phyloP scores from a whole-genome alignment of 2,113 vertebrate genomes.

The Cavia porcellus region DNA sequence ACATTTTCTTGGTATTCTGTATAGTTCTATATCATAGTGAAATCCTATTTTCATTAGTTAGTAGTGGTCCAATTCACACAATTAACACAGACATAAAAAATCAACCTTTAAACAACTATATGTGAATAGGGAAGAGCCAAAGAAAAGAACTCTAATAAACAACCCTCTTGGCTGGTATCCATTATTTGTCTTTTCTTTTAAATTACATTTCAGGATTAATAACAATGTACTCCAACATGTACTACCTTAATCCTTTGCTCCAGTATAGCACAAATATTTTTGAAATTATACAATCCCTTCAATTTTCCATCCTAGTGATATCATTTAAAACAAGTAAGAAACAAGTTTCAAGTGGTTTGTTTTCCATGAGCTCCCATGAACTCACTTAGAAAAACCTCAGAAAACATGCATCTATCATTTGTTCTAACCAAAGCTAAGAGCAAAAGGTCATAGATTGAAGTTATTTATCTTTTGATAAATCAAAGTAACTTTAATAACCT shows the following conservation, averaged over 20 bases:
- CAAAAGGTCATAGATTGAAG: background rate
- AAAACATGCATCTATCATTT: background rate
- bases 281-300: background rate
- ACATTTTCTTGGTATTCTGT: background rate
- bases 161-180: background rate
- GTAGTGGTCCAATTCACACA: background rate
- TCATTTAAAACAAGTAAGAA: background rate
- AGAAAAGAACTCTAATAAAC: background rate
- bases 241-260: background rate
- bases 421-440: background rate
- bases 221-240: background rate
- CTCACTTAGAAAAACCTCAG: background rate
- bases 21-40: background rate
- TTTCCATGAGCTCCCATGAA: background rate
- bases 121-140: background rate
- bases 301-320: background rate
- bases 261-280: background rate
- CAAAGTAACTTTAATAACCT: background rate
- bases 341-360: background rate
- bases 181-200: background rate
- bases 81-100: background rate
- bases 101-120: background rate
- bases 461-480: conserved; percentile 9
- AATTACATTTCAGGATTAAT: background rate
- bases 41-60: background rate